A percentile compares a stretch with the other conserved stretches of the same genome.
Evolutionary conservation across 2,888 invertebrate genomes (phyloP).

Genomic region (Clanis bilineata): DNA sequence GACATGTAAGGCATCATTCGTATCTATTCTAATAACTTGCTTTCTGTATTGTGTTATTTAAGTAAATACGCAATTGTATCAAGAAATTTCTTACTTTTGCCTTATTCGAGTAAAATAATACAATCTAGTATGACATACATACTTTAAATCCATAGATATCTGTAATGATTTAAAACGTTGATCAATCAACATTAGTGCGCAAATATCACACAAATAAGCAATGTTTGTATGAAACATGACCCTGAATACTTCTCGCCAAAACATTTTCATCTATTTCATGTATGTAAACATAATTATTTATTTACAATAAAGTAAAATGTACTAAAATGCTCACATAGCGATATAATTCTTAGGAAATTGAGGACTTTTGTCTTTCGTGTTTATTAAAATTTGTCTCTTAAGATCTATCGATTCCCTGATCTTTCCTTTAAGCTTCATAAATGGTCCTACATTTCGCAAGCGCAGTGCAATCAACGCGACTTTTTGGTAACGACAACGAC

Average conservation of each 20-base stretch:
- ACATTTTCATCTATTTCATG: background rate
- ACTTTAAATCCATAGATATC: background rate
- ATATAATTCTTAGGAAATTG: background rate
- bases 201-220: background rate
- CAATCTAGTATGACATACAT: background rate
- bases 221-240: background rate
- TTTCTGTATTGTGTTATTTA: too few species aligned
- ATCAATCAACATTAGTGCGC: background rate
- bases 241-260: background rate
- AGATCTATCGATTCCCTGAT: slow-evolving; percentile 8
- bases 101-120: background rate
- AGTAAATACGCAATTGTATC: too few species aligned
- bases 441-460: background rate
- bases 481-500: slow-evolving; percentile 12
- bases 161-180: background rate
- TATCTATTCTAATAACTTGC: too few species aligned
- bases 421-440: background rate
- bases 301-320: background rate
- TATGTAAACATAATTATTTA: background rate
- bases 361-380: background rate
- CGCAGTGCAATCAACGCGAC: slow-evolving; percentile 5
- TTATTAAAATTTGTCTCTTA: background rate
- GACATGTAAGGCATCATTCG: too few species aligned
- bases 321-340: background rate
- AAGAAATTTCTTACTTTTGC: too few species aligned